Evolutionary conservation across 1,140 invertebrate genomes (phyloP).

Genomic region (Hyles euphorbiae): DNA sequence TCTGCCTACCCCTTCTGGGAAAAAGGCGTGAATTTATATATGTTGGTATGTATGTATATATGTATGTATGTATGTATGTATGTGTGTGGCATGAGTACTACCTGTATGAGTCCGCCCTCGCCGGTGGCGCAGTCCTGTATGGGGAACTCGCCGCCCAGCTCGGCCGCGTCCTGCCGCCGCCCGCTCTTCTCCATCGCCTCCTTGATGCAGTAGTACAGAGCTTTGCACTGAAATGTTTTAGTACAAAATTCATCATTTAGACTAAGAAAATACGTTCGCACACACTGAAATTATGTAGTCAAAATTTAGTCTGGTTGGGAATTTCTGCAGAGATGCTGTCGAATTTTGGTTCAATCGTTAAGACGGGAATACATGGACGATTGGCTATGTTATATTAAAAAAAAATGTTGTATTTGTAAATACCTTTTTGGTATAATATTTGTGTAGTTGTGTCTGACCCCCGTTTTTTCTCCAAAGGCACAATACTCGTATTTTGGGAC

Average conservation of each 20-base stretch:
- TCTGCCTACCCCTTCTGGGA: no score
- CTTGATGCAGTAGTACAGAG: constrained; percentile 99
- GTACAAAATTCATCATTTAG: not conserved
- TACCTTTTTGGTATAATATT: constrained; percentile 99
- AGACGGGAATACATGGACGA: no score
- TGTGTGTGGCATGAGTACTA: constrained; percentile 12
- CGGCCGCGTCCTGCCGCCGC: constrained; percentile 85
- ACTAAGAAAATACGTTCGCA: not conserved
- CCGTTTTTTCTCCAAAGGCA: constrained; percentile 96
- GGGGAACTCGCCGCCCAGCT: constrained; percentile 98
- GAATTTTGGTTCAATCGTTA: no score
- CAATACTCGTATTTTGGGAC: constrained; percentile 97
- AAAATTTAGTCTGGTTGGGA: no score
- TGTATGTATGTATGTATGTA: not conserved
- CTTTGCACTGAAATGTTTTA: constrained; percentile 89
- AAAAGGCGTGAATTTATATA: no score
- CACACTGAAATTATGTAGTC: no score
- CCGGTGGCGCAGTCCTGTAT: constrained; percentile 97
- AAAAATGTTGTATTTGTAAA: no score
- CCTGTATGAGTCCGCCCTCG: constrained; percentile 96
- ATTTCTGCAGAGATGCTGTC: no score
- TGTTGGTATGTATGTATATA: no score
- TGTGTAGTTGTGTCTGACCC: constrained; percentile 95
- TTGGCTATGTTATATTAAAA: no score
- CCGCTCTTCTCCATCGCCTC: constrained; percentile 98